Base-by-base conservation (phyloP, 2,113 vertebrate species). In the Hirundichthys speculiger region DNA sequence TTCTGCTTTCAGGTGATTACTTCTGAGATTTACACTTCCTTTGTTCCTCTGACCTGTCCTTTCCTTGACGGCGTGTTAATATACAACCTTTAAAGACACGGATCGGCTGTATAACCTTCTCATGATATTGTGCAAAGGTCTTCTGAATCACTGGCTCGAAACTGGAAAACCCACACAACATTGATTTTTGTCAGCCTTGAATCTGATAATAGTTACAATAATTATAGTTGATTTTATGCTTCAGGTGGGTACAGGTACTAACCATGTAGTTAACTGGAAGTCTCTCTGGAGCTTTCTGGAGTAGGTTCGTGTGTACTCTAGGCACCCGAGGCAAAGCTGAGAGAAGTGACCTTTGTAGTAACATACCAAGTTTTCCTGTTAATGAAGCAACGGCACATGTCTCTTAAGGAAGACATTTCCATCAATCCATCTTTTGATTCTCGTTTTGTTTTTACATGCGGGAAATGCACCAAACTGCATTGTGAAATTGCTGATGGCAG, bases 61-160 rank as follows among this genome's bases (percentile, higher is more conserved):
- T 61, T 56, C 55, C 54, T 42, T 25, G 43, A 24, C 13, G 46
- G 10, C 22, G 30, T 68, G 91, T 92, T 92, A 92, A 92, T 92
- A 77, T 88, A 88, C 85, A 91, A 92, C 90, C 68, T 77, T 66
- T 64, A 67, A 42, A 79, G 70, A 73, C 55, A 64, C 47, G 63
- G 15, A 67, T 13, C 10, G 65, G 67, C 13, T 65, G 65, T 80
- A 78, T 65, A 85, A 75, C 61, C 24, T 58, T 34, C 62, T 52
- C 59, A 18, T 47, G 16, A 16, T 66, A 39, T 38, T 13, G 43
- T 43, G 42, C 48, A 52, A 48, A 73, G 65, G 72, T 61, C 75
- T 77, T 9, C n/a, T 74, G 54, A 84, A 54, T 72, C 57, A 75
- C 41, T 16, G 55, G 4, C 24, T 38, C 21, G 19, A 63, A 38